A percentile compares a stretch with the other conserved stretches of the same genome.
Evolutionary conservation across 1,140 invertebrate genomes (phyloP).

Genomic region (Leptinotarsa lineolata): DNA sequence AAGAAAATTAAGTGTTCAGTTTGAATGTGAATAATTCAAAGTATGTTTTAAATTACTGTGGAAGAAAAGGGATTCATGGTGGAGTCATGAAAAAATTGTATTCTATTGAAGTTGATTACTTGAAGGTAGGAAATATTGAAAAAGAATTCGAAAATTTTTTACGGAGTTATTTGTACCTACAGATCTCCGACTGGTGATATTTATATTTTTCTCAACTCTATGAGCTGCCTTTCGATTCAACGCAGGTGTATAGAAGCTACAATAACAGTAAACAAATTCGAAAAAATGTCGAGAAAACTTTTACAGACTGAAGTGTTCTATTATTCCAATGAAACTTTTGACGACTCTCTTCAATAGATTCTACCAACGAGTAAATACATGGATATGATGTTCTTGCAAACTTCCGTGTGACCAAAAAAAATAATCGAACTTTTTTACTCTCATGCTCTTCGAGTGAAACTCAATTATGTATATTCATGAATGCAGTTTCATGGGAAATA

Average conservation of each 20-base stretch:
- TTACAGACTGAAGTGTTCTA: too few species aligned
- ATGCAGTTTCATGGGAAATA: too few species aligned
- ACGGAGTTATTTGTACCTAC: background rate
- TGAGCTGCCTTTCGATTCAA: background rate
- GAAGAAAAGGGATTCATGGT: slow-evolving; percentile 2
- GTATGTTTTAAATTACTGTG: background rate
- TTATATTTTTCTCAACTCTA: background rate
- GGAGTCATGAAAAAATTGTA: slow-evolving; percentile 11
- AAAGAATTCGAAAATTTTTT: background rate
- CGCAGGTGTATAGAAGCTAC: background rate
- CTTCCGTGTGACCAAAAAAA: too few species aligned
- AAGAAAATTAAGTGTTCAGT: slow-evolving; percentile 5
- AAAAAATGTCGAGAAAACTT: too few species aligned
- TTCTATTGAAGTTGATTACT: slow-evolving; percentile 1
- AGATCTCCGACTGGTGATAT: background rate
- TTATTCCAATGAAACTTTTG: too few species aligned
- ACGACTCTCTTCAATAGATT: too few species aligned
- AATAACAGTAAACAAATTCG: too few species aligned
- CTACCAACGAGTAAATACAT: too few species aligned
- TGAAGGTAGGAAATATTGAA: slow-evolving; percentile 16
- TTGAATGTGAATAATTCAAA: slow-evolving; percentile 11
- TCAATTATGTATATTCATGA: too few species aligned
- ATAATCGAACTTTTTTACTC: too few species aligned
- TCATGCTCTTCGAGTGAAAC: too few species aligned
- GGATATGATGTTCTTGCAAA: too few species aligned